Conservation (phyloP, 2,797 vertebrate genomes). For the Coracias cyanogaster region DNA sequence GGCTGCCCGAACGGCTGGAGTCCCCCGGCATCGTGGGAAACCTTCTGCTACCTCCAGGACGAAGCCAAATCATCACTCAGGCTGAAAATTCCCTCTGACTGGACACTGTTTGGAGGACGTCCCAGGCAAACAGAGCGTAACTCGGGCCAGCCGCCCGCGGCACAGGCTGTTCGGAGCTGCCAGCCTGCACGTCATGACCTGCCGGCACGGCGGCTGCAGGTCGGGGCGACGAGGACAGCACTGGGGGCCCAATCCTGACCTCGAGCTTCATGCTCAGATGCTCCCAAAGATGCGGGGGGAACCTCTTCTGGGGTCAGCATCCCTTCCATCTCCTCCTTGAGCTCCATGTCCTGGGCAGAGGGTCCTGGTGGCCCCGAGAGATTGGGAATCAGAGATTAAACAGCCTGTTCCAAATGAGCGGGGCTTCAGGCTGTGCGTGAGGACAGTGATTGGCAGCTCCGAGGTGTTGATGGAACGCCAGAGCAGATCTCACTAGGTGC, state of each 20-base stretch:
- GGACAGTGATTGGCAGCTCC: background rate
- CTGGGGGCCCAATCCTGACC: background rate
- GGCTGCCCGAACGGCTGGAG: background rate
- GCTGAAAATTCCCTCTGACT: slow-evolving; percentile 65
- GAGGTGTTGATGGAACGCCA: background rate
- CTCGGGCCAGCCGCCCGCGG: background rate
- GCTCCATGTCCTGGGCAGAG: background rate
- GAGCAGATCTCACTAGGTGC: background rate
- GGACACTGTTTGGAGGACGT: background rate
- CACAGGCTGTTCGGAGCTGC: background rate
- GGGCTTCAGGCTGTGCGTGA: background rate
- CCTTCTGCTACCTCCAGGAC: slow-evolving; percentile 40
- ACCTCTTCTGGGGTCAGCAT: background rate
- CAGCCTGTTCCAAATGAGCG: background rate
- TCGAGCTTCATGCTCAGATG: fast-evolving
- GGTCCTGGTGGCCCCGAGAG: background rate
- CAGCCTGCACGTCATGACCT: background rate
- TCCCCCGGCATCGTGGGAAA: background rate
- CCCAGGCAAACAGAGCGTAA: background rate
- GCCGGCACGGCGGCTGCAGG: background rate
- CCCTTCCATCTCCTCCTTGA: background rate
- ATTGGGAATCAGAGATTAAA: background rate
- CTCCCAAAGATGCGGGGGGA: background rate
- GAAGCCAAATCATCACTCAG: slow-evolving; percentile 47
- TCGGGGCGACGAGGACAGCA: fast-evolving